Evolutionary conservation across 2,888 invertebrate genomes (phyloP).

Genomic region (Drosophila austrosaltans): DNA sequence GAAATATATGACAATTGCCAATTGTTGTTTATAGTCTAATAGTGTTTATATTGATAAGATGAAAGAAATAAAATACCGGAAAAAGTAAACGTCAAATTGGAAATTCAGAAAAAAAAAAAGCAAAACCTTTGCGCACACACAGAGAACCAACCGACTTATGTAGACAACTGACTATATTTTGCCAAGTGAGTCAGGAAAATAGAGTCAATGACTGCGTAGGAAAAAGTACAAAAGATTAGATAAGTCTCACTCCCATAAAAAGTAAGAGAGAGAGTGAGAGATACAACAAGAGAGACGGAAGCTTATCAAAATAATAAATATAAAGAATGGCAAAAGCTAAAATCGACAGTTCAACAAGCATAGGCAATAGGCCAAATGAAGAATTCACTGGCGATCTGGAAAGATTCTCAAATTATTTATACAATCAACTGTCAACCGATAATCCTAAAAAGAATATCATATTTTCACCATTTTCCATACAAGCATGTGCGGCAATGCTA

Average conservation of each 20-base stretch:
- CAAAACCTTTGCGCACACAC: neutral
- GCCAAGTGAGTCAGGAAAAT: neutral
- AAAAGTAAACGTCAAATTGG: neutral
- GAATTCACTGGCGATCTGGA: conserved; percentile 37
- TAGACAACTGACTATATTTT: neutral
- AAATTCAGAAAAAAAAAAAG: neutral
- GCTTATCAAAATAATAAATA: neutral
- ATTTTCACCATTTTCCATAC: conserved; percentile 53
- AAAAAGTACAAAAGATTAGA: neutral
- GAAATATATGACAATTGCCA: neutral
- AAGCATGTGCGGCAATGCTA: conserved; percentile 50
- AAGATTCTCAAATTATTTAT: conserved; percentile 36
- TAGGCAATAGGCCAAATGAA: neutral
- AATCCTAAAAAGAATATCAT: conserved; percentile 44
- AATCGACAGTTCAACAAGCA: neutral
- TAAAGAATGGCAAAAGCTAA: neutral
- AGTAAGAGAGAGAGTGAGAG: neutral
- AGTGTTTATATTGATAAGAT: conserved; percentile 4
- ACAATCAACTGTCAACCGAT: conserved; percentile 21
- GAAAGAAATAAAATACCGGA: neutral
- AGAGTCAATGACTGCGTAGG: neutral
- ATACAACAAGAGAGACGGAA: neutral
- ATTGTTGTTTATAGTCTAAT: neutral
- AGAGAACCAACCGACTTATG: neutral
- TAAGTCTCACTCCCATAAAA: neutral